Base-by-base conservation (phyloP, 2,113 vertebrate species). In the Paramisgurnus dabryanus region DNA sequence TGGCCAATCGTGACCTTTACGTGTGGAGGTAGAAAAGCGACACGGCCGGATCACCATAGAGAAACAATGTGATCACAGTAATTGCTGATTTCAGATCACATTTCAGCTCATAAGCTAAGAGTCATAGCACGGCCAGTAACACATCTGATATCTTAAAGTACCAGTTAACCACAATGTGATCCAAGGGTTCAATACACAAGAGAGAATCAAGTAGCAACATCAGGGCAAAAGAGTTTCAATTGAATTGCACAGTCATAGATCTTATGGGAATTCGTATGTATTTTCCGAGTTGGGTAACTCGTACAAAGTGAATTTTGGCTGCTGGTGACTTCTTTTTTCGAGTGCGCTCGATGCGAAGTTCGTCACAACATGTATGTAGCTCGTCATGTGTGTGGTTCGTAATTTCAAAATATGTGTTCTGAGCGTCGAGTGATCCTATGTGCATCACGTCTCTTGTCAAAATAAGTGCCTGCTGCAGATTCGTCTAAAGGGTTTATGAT, bases 141-240 rank as follows among this genome's bases (percentile, higher is more conserved):
- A 45, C 70, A 80, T 82, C 76, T 53, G 41, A 83, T 60, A 77
- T 50, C 65, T 80, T 60, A 22, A 58, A 74, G 50, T 53, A 78
- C 41, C 18, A 72, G 47, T 76, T 79, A 55, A 60, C 77, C 55
- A n/a, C 9, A 76, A 70, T 69, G 43, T 64, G 15, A 3, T 61
- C 27, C 61, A 63, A 57, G 49, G 34, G n/a, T 55, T 72, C 64
- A 83, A 71, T 76, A 71, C 65, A 63, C 41, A 27, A 66, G 58
- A 15, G 71, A 61, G 71, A 74, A 22, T 75, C 73, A 49, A 43
- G 43, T 75, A 61, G 57, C 41, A 43, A 61, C 18, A 63, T 13
- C 18, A 63, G 58, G 5, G 69, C 22, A 22, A 22, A 17, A 57
- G 50, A 40, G 49, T 40, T 71, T 39, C 49, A 71, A 5, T 6